Evolutionary conservation across 2,113 vertebrate genomes (phyloP), one percentile per base, ranked within the genome.

Genomic region (Irena cyanogastra): DNA sequence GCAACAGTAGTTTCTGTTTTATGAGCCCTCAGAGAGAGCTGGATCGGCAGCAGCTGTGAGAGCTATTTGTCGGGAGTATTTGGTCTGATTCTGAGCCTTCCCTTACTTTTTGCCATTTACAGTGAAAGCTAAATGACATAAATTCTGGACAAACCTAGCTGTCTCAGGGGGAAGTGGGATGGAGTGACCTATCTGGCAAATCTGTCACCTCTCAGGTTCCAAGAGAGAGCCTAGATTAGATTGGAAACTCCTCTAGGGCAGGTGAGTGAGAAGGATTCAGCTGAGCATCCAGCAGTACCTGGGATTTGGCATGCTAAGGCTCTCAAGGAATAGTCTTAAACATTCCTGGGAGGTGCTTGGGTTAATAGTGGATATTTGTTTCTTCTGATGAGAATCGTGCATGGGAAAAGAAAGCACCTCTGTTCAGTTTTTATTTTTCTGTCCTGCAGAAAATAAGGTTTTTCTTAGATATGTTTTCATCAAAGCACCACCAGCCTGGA

Each of bases 271-370:
- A 19, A 68, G 17, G 11, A 78, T 59, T 81, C 54, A 63, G 30
- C 16, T 59, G 23, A 63, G 33, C 33, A 84, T 47, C 41, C 63
- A 66, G 44, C 11, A 68, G 27, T 13, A 50, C 20, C 4, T 2
- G 0, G 24, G 9, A 23, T 52, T 60, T 35, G 33, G 21, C 41
- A 60, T 0, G 0, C 31, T 47, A 53, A 13, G 7, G 10, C 30
- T 68, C 47, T 78, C 27, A 33, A 45, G n/a, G 6, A 11, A 60
- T 39, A 33, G 47, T 85, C 13, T n/a, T 47, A 60, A 71, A 4
- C 7, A 44, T 21, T 76, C 18, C 15, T 80, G 21, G 28, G 26
- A 82, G 33, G 2, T 21, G 9, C 20, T 78, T n/a, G 8, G 6
- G 7, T 65, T 89, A 74, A n/a, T 7, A 61, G 20, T 24, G 45